Percentiles rank a stretch among this genome's conserved stretches.
Evolutionary conservation across 1,140 invertebrate genomes (phyloP).

Genomic region (Drosophila repletoides): DNA sequence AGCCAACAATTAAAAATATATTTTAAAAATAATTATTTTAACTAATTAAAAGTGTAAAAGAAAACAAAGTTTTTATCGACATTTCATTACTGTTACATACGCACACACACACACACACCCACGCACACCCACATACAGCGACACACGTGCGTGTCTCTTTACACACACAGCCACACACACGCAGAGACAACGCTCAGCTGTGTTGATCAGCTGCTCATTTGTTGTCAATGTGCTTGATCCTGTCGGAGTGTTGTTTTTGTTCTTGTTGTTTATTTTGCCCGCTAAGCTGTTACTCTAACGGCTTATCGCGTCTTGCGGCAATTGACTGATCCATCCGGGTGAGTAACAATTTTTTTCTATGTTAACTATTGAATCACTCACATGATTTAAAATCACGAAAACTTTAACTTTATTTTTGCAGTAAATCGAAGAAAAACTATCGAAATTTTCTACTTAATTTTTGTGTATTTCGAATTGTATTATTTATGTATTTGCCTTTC

Average conservation of each 20-base stretch:
- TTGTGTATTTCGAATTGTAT: background rate
- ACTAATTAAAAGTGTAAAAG: constrained; percentile 27
- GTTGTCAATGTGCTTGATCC: constrained; percentile 67
- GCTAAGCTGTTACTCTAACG: constrained; percentile 21
- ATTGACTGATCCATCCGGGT: constrained; percentile 35
- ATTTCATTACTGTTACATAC: constrained; percentile 50
- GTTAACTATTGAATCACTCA: no score
- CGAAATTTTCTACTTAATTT: no score
- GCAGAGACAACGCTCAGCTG: constrained; percentile 58
- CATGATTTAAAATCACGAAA: no score
- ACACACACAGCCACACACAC: constrained; percentile 6
- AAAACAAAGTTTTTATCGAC: constrained; percentile 35
- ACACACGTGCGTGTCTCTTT: constrained; percentile 30
- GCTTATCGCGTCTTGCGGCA: constrained; percentile 10
- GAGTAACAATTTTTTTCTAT: background rate
- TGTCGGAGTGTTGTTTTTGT: constrained; percentile 34
- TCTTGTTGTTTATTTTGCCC: constrained; percentile 39
- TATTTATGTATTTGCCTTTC: constrained; percentile 6
- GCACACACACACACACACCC: constrained; percentile 25
- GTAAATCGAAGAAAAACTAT: constrained; percentile 28
- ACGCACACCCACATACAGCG: constrained; percentile 25
- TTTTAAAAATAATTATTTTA: constrained; percentile 24
- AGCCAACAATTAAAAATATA: constrained; percentile 15
- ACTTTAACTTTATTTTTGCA: constrained; percentile 31
- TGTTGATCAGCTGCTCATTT: constrained; percentile 64